Evolutionary conservation across 2,797 vertebrate genomes (phyloP).

Genomic region (Myotis vivesi): DNA sequence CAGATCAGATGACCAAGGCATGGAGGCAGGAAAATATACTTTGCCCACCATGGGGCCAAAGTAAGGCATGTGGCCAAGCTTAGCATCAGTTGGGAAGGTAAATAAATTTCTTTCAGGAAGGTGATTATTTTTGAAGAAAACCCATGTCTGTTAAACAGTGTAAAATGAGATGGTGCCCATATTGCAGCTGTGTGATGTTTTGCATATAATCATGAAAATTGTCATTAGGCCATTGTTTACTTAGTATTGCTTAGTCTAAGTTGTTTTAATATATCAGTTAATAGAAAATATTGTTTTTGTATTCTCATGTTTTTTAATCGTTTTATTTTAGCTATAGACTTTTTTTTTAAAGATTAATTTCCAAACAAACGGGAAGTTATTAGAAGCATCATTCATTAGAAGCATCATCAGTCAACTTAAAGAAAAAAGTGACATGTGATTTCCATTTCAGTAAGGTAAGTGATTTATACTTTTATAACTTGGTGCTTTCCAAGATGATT

Average conservation of each 20-base stretch:
- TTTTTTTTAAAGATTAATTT: neutral
- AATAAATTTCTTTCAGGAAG: neutral
- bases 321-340: neutral
- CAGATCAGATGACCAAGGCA: neutral
- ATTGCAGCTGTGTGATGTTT: conserved; percentile 18
- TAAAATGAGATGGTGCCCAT: neutral
- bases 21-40: neutral
- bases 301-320: conserved; percentile 13
- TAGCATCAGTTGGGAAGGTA: neutral
- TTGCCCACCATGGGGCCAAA: neutral
- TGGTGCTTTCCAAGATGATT: conserved; percentile 8
- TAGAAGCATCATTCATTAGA: conserved; percentile 23
- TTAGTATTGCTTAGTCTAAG: conserved; percentile 8
- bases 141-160: neutral
- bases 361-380: conserved; percentile 25
- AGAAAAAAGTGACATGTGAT: conserved; percentile 41
- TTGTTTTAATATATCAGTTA: conserved; percentile 9
- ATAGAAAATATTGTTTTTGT: neutral
- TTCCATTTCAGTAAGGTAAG: conserved; percentile 58
- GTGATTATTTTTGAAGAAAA: conserved; percentile 18
- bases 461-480: conserved; percentile 44
- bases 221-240: neutral
- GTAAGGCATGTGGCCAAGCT: neutral
- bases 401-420: conserved; percentile 36
- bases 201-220: neutral